phyloP scores from a whole-genome alignment of 2,113 vertebrate species.

The Heptranchias perlo region DNA sequence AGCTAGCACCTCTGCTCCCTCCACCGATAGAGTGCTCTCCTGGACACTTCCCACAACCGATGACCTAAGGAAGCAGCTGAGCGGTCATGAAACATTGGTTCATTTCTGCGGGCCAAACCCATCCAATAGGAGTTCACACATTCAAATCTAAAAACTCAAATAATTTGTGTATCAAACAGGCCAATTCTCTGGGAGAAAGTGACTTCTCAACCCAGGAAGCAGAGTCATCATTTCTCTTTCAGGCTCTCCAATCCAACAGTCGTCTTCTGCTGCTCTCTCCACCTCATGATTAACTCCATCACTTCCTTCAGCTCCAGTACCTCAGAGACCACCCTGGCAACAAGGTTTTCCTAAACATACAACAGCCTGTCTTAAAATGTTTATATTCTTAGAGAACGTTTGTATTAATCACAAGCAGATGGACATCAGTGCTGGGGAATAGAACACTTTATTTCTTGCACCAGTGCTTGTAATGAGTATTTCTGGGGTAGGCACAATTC shows the following conservation, averaged over 20 bases:
- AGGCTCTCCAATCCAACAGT: background rate
- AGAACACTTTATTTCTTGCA: constrained; percentile 38
- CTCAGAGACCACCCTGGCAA: constrained; percentile 60
- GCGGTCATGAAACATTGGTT: background rate
- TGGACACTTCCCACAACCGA: background rate
- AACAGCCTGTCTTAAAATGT: constrained; percentile 40
- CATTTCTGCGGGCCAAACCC: background rate
- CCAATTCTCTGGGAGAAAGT: background rate
- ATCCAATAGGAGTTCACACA: background rate
- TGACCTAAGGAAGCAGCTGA: background rate
- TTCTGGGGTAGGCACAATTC: too few relatives aligned
- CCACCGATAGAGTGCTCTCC: background rate
- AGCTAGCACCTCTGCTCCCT: background rate
- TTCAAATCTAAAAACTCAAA: constrained; percentile 1
- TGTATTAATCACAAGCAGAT: background rate
- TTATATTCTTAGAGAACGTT: background rate
- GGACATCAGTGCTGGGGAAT: background rate
- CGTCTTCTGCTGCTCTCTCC: constrained; percentile 54
- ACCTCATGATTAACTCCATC: constrained; percentile 64
- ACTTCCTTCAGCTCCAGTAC: constrained; percentile 63
- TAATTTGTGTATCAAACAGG: background rate
- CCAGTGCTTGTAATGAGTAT: background rate
- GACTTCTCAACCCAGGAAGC: background rate
- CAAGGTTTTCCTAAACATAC: constrained; percentile 58
- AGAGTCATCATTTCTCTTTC: background rate